Base-by-base conservation (phyloP, 2,797 vertebrate genomes). In the Gymnothorax javanicus region DNA sequence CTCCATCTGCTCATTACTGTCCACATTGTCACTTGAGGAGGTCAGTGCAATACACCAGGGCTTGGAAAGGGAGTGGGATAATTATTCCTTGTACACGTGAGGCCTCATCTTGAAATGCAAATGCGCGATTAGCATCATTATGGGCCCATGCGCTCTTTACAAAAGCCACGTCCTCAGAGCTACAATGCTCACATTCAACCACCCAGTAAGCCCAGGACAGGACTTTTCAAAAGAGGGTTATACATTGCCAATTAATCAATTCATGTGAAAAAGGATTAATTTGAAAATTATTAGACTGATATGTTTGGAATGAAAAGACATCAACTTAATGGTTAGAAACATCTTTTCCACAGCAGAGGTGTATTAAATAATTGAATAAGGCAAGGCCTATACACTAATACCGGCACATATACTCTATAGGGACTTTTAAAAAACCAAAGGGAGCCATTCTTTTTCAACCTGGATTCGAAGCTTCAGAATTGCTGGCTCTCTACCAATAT, bases 61-160 rank as follows among this genome's bases (percentile, higher is more conserved):
- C 20, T 25, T 11, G 23, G 11, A 33, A 25, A 12, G 56, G 57
- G 52, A 3, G 3, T 12, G 57, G 25, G 73, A 73, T 57, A 77
- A 77, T 86, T 86, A 86, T 86, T 77, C 85, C 73, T 79, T 86
- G 62, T 20, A 60, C 71, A 59, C 57, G 69, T 27, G 52, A 85
- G 71, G 43, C 57, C 58, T 79, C 67, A 86, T 79, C 85, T 82
- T 86, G 85, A 86, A 86, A 86, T 86, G 85, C 85, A 82, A 86
- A 86, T 82, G 79, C 5, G 52, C 54, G 59, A 82, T 82, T 82
- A 82, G 60, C 75, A 64, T 86, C 77, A 82, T 82, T 82, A 82
- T 82, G 77, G n/a, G n/a, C 57, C 75, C 57, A 33, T 82, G 56
- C 79, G 58, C 33, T 81, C 12, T 82, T 67, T 56, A 86, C 79